A percentile compares a stretch with the other conserved stretches of the same genome.
These are phyloP conservation scores for Pitta sordida DNA, from an alignment of 2,113 vertebrate genomes.

Conservation along the genomic window DNA sequence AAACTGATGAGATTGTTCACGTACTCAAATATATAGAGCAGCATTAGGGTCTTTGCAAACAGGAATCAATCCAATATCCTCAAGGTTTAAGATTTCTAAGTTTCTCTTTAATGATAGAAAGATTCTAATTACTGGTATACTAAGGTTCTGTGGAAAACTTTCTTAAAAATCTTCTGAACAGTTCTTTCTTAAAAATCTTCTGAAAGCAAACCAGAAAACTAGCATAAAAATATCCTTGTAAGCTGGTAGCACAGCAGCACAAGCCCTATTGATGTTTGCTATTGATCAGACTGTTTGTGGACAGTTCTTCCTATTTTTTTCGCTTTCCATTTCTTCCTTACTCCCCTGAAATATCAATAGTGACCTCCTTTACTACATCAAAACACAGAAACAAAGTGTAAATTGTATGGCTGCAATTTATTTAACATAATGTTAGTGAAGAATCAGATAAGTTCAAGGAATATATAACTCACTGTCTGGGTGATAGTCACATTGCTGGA, in stretches of 20 bases:
- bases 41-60: too few relatives aligned
- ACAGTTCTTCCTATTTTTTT: neutral
- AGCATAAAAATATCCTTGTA: neutral
- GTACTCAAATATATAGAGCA: too few relatives aligned
- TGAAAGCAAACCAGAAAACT: too few relatives aligned
- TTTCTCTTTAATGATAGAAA: too few relatives aligned
- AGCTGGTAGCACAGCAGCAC: neutral
- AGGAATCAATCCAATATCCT: too few relatives aligned
- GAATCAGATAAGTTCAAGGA: neutral
- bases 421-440: neutral
- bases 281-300: neutral
- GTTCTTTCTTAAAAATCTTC: too few relatives aligned
- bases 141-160: too few relatives aligned
- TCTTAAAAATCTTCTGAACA: too few relatives aligned
- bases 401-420: neutral
- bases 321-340: neutral
- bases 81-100: too few relatives aligned
- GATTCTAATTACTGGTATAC: too few relatives aligned
- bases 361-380: neutral
- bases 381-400: neutral
- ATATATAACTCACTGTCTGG: neutral
- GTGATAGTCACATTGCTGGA: conserved; percentile 3
- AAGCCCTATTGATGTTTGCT: neutral
- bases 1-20: too few relatives aligned
- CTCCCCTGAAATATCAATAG: neutral